These are phyloP conservation scores for Meriones psammophilus DNA, from an alignment of 2,797 vertebrate species.

Conservation along the genomic window DNA sequence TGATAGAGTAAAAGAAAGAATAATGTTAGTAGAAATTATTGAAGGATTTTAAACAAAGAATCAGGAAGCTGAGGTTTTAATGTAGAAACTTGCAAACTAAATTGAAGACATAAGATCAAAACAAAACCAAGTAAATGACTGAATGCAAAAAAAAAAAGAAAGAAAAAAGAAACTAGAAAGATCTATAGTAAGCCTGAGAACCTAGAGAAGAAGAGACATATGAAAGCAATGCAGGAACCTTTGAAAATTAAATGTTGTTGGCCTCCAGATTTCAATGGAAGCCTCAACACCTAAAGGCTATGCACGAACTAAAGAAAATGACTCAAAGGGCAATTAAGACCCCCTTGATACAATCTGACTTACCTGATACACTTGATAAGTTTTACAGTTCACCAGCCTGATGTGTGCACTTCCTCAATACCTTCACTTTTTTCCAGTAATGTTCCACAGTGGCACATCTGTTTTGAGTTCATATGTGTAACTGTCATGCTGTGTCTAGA, in stretches of 20 bases:
- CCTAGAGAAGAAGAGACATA: not conserved
- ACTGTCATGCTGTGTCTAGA: not conserved
- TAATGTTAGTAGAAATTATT: not conserved
- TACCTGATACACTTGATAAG: not conserved
- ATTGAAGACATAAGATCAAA: not conserved
- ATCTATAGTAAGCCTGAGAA: not conserved
- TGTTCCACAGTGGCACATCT: not conserved
- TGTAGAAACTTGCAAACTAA: not conserved
- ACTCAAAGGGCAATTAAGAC: not conserved
- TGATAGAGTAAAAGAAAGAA: not conserved
- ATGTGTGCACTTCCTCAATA: not conserved
- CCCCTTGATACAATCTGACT: not conserved
- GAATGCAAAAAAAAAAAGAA: not conserved
- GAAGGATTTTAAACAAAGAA: not conserved
- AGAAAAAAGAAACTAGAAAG: not conserved
- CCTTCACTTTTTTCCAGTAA: slow-evolving; percentile 1
- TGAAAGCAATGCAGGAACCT: not conserved
- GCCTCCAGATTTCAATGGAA: not conserved
- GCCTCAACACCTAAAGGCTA: not conserved
- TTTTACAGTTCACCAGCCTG: not conserved
- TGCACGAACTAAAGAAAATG: not conserved
- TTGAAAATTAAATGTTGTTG: not conserved
- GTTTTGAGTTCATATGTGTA: not conserved
- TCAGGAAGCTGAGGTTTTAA: not conserved
- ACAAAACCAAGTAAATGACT: not conserved